These are phyloP conservation scores for Scrobipalpa atriplicella DNA, from an alignment of 2,888 invertebrate genomes.

Conservation along the genomic window DNA sequence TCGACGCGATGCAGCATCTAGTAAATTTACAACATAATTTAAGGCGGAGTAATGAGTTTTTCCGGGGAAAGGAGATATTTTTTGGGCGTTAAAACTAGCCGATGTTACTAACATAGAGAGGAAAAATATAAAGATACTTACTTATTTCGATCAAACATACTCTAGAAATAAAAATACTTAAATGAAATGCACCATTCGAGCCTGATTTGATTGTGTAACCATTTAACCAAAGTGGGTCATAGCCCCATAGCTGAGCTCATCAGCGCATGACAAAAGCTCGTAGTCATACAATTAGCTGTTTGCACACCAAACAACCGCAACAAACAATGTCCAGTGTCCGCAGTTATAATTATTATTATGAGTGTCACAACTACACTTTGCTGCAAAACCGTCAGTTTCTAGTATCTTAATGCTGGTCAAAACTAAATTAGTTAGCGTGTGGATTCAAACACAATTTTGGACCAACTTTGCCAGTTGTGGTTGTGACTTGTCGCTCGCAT, in stretches of 20 bases:
- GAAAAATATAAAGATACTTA: no score
- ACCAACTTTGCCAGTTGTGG: no score
- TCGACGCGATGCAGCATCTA: slow-evolving; percentile 19
- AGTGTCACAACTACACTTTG: not conserved
- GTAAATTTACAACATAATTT: not conserved
- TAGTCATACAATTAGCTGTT: slow-evolving; percentile 4
- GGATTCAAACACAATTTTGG: no score
- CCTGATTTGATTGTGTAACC: not conserved
- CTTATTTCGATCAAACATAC: no score
- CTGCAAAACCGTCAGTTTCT: not conserved
- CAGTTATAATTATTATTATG: not conserved
- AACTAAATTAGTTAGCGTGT: not conserved
- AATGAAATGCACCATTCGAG: no score
- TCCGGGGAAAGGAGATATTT: no score
- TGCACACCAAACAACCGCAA: not conserved
- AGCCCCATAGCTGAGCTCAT: not conserved
- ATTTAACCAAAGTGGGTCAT: not conserved
- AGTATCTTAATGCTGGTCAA: not conserved
- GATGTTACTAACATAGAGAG: no score
- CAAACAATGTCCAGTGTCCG: not conserved
- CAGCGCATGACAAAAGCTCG: slow-evolving; percentile 8
- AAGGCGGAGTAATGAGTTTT: not conserved
- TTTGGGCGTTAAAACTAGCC: no score
- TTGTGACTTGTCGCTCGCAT: no score
- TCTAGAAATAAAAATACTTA: not conserved